Conservation (phyloP, 1,140 invertebrate species). For the Camponotus floridanus region DNA sequence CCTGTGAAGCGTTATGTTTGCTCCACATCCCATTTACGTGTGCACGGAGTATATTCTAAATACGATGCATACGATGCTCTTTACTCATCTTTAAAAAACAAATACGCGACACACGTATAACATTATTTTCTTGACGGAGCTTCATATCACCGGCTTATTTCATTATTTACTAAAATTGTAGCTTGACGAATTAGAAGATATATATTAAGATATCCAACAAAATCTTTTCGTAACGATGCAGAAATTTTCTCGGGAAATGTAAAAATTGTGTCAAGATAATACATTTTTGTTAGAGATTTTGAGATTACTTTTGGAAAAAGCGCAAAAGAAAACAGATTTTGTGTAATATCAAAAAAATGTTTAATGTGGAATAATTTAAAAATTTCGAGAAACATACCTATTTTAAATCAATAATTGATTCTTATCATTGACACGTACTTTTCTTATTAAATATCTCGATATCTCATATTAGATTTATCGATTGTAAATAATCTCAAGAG, state of each 20-base stretch:
- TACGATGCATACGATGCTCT: constrained; percentile 11
- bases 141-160: constrained; percentile 30
- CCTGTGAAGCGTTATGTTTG: constrained; percentile 26
- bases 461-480: constrained; percentile 3
- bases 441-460: not conserved
- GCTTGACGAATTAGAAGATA: not conserved
- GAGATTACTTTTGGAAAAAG: not conserved
- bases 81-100: constrained; percentile 38
- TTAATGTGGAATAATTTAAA: not conserved
- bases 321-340: not conserved
- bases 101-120: constrained; percentile 21
- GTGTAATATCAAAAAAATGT: not conserved
- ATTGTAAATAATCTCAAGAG: constrained; percentile 1
- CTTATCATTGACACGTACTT: not conserved
- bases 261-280: constrained; percentile 21
- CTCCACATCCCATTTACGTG: not conserved
- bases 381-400: not conserved
- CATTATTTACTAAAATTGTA: constrained; percentile 40
- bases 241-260: constrained; percentile 14
- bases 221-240: not conserved
- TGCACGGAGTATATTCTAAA: constrained; percentile 15
- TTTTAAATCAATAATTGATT: not conserved
- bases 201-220: constrained; percentile 3
- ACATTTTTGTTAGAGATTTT: constrained; percentile 14
- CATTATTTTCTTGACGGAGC: constrained; percentile 31